These are phyloP conservation scores for Acronicta psi DNA, from an alignment of 2,888 invertebrate genomes.

Conservation along the genomic window DNA sequence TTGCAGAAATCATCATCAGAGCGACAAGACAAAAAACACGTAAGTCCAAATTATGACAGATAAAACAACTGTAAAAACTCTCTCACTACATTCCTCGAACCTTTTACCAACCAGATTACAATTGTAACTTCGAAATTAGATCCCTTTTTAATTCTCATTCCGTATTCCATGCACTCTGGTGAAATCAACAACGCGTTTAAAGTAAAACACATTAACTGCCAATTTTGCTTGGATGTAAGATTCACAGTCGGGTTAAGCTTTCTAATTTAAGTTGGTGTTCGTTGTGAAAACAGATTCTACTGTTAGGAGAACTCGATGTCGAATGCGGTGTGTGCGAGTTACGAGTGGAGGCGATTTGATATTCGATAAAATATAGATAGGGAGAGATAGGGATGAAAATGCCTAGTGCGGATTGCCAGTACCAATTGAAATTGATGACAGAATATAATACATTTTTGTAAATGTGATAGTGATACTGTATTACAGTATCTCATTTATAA, in stretches of 20 bases:
- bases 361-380: too few species aligned
- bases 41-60: neutral
- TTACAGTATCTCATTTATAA: too few species aligned
- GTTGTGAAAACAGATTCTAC: conserved; percentile 83
- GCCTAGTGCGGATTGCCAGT: too few species aligned
- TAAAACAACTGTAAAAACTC: conserved; percentile 3
- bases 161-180: conserved; percentile 48
- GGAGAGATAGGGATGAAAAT: too few species aligned
- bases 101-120: conserved; percentile 11
- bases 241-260: conserved; percentile 76
- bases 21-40: neutral
- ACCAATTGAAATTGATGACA: too few species aligned
- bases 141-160: conserved; percentile 44
- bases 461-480: too few species aligned
- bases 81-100: conserved; percentile 5
- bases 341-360: conserved; percentile 42
- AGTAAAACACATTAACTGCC: conserved; percentile 71
- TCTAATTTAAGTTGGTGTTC: conserved; percentile 85
- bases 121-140: conserved; percentile 36
- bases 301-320: conserved; percentile 65
- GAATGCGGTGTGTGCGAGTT: conserved; percentile 47
- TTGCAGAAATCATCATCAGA: too few species aligned
- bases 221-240: conserved; percentile 74
- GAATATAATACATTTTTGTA: too few species aligned
- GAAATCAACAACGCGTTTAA: conserved; percentile 63